These are phyloP conservation scores for Drosophila ambigua DNA, from an alignment of 1,140 invertebrate species.

Conservation along the genomic window DNA sequence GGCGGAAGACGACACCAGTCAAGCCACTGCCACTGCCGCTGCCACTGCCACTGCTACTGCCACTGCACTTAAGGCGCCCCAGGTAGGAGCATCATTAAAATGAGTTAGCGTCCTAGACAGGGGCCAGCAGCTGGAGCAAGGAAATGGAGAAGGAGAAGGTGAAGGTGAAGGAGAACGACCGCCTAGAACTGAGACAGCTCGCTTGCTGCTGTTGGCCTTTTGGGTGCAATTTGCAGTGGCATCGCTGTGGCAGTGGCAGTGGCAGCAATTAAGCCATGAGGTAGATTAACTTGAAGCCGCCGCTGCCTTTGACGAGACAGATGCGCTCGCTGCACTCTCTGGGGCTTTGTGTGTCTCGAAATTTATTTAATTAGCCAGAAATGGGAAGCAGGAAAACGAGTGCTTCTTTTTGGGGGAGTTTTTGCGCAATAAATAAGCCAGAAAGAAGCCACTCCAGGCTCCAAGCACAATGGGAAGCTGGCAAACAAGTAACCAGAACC, in stretches of 20 bases:
- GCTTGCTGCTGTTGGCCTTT: conserved; percentile 55
- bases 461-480: conserved; percentile 13
- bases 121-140: conserved; percentile 16
- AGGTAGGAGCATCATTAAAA: conserved; percentile 73
- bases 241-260: conserved; percentile 60
- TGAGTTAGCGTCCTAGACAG: conserved; percentile 70
- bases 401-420: conserved; percentile 3
- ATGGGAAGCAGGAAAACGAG: conserved; percentile 16
- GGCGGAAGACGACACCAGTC: conserved; percentile 50
- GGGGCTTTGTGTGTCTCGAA: conserved; percentile 25
- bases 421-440: conserved; percentile 1
- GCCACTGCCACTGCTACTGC: too few relatives aligned
- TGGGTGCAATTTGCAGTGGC: conserved; percentile 76
- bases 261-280: conserved; percentile 80
- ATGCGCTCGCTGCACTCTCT: conserved; percentile 29
- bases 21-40: conserved; percentile 28
- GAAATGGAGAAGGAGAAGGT: neutral
- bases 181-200: conserved; percentile 18
- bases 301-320: conserved; percentile 33
- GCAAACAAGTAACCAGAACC: neutral
- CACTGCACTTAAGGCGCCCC: conserved; percentile 55
- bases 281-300: conserved; percentile 78
- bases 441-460: conserved; percentile 1
- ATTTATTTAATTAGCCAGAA: conserved; percentile 49
- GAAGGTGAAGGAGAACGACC: conserved; percentile 7